Conservation (phyloP, 2,797 vertebrate genomes). For the Philypnodon macrostomus region DNA sequence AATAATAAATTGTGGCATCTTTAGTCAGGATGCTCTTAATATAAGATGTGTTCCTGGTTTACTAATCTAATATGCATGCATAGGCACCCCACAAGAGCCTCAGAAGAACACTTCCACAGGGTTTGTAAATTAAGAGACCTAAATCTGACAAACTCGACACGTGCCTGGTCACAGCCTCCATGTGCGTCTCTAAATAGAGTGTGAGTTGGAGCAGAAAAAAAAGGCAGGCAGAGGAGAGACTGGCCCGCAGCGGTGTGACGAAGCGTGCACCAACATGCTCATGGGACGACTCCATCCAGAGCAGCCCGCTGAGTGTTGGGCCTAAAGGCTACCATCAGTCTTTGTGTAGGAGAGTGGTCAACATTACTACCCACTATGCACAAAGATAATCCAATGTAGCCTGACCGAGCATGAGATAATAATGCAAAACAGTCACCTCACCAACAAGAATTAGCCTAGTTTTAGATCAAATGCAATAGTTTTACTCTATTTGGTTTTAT, state of each 20-base stretch:
- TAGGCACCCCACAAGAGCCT: constrained; percentile 9
- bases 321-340: constrained; percentile 17
- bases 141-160: constrained; percentile 59
- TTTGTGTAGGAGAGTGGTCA: constrained; percentile 15
- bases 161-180: constrained; percentile 52
- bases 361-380: constrained; percentile 14
- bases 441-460: neutral
- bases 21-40: too few species aligned
- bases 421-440: too few species aligned
- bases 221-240: constrained; percentile 17
- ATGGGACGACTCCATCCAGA: constrained; percentile 11
- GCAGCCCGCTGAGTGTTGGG: constrained; percentile 8
- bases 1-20: too few species aligned
- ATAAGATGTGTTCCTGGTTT: too few species aligned
- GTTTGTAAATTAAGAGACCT: constrained; percentile 37
- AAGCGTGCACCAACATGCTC: constrained; percentile 44
- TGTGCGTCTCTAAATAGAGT: constrained; percentile 66
- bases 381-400: neutral
- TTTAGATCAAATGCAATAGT: neutral
- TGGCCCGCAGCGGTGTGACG: constrained; percentile 36
- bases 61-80: too few species aligned
- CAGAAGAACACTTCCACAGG: constrained; percentile 20
- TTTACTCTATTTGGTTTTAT: neutral
- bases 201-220: constrained; percentile 1
- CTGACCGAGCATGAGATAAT: neutral